These are phyloP conservation scores for Ennomos fuscantarius DNA, from an alignment of 2,888 invertebrate species.

Conservation along the genomic window DNA sequence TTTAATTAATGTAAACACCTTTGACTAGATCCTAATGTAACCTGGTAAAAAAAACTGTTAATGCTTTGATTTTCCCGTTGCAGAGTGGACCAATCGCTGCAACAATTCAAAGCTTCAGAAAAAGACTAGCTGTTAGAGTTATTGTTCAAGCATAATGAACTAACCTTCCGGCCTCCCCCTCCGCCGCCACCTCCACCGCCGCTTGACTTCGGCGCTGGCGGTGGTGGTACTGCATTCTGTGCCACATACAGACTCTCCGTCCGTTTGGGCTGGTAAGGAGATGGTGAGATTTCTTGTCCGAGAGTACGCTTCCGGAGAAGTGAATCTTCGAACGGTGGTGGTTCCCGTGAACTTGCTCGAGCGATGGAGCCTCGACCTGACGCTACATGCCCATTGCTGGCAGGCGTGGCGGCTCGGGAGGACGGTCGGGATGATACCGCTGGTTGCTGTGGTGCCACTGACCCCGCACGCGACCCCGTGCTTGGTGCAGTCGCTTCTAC, in stretches of 20 bases:
- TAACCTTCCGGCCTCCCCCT: conserved; percentile 77
- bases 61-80: too few species aligned
- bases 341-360: conserved; percentile 74
- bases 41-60: too few species aligned
- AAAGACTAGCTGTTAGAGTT: too few species aligned
- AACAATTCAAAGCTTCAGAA: too few species aligned
- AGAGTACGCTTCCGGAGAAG: conserved; percentile 91
- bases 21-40: too few species aligned
- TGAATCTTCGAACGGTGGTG: conserved; percentile 92
- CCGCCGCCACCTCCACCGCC: conserved; percentile 75
- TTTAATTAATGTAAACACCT: too few species aligned
- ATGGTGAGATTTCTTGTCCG: conserved; percentile 95
- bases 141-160: background rate
- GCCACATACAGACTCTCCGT: conserved; percentile 94
- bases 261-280: conserved; percentile 94
- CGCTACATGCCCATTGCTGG: conserved; percentile 88
- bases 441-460: conserved; percentile 91
- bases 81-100: too few species aligned
- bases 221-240: conserved; percentile 74
- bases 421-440: conserved; percentile 86
- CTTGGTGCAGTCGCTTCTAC: conserved; percentile 87
- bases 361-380: conserved; percentile 86
- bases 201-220: conserved; percentile 66
- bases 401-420: conserved; percentile 82
- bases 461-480: conserved; percentile 87